Conservation (phyloP, 2,113 vertebrate species). For the Chinchilla lanigera region DNA sequence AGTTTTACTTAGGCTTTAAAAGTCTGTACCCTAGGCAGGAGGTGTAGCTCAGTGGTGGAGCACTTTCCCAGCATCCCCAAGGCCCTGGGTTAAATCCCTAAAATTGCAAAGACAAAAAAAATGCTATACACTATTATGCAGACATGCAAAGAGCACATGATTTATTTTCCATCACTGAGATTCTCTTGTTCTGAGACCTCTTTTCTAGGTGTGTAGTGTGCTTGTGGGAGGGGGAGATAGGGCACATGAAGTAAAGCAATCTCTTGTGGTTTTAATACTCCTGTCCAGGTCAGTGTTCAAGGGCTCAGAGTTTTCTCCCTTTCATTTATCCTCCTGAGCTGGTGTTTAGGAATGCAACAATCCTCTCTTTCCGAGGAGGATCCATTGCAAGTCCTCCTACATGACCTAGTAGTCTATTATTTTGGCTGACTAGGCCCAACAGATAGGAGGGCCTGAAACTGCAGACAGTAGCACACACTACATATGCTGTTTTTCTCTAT, state of each 20-base stretch:
- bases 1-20: background rate
- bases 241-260: background rate
- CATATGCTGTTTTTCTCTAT: background rate
- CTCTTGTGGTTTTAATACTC: background rate
- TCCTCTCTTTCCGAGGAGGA: background rate
- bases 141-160: background rate
- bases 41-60: background rate
- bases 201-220: background rate
- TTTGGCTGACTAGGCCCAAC: background rate
- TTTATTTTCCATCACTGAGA: background rate
- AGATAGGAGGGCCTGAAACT: background rate
- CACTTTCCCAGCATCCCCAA: background rate
- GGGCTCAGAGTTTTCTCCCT: background rate
- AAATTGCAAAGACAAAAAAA: background rate
- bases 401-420: background rate
- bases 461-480: background rate
- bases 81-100: background rate
- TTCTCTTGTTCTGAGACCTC: background rate
- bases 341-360: background rate
- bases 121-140: background rate
- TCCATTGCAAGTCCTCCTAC: background rate
- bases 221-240: background rate
- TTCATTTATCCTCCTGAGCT: background rate
- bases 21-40: background rate
- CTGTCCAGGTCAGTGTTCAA: background rate